Evolutionary conservation across 2,113 vertebrate genomes (phyloP).

Genomic region (Emydura subglobosa): DNA sequence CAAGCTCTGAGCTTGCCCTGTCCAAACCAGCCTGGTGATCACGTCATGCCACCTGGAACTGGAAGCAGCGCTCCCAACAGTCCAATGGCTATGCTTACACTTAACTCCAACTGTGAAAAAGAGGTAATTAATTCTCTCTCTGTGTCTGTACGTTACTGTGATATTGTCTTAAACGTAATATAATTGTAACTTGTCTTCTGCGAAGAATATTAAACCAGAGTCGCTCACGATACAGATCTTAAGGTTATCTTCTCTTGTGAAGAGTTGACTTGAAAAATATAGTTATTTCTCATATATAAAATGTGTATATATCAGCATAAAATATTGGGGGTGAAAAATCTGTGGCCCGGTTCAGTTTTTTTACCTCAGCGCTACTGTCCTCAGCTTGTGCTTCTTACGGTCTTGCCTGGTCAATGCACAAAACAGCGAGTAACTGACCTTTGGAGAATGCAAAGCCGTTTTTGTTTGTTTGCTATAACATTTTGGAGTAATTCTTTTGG

Average conservation of each 20-base stretch:
- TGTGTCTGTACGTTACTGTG: not conserved
- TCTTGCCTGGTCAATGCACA: not conserved
- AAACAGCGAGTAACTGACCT: conserved; percentile 43
- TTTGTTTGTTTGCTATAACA: conserved; percentile 56
- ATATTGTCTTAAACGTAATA: fast-evolving
- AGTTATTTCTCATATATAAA: not conserved
- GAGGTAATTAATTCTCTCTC: conserved; percentile 81
- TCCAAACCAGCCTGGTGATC: conserved; percentile 92
- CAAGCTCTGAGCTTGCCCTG: conserved; percentile 95
- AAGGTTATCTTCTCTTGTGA: not conserved
- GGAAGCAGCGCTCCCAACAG: conserved; percentile 99
- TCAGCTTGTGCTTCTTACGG: conserved; percentile 8
- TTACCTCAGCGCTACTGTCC: not conserved
- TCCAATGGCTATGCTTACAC: conserved; percentile 97
- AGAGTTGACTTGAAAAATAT: not conserved
- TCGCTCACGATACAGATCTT: not conserved
- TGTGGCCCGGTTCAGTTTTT: not conserved
- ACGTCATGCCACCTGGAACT: conserved; percentile 93
- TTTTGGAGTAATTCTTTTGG: conserved; percentile 73
- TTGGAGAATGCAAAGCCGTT: conserved; percentile 58
- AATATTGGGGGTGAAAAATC: not conserved
- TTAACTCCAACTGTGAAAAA: conserved; percentile 93
- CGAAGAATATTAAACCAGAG: fast-evolving
- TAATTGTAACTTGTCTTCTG: fast-evolving
- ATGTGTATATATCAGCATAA: not conserved